These are phyloP conservation scores for Harpagoxenus sublaevis DNA, from an alignment of 2,888 invertebrate species.

Conservation along the genomic window DNA sequence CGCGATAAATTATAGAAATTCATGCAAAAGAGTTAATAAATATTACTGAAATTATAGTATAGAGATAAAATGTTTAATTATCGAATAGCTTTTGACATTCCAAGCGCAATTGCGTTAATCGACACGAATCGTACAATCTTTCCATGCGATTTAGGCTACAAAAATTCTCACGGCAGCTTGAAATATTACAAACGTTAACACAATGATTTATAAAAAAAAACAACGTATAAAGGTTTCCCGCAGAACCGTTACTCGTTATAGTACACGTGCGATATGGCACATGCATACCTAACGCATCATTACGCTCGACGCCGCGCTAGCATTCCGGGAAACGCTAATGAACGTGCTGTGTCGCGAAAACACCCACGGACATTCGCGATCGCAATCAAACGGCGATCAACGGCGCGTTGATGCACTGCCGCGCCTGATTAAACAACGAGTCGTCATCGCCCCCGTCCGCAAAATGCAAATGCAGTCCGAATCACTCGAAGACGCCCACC, in stretches of 20 bases:
- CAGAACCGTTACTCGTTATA: constrained; percentile 4
- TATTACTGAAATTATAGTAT: neutral
- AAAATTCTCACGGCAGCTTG: neutral
- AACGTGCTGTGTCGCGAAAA: constrained; percentile 50
- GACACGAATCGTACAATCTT: neutral
- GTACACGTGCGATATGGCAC: neutral
- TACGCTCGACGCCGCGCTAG: constrained; percentile 13
- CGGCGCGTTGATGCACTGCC: constrained; percentile 43
- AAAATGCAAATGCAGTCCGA: constrained; percentile 67
- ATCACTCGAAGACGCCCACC: constrained; percentile 61
- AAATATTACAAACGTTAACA: constrained; percentile 16
- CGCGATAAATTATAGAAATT: neutral
- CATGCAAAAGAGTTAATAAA: neutral
- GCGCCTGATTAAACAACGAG: constrained; percentile 64
- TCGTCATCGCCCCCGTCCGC: constrained; percentile 50
- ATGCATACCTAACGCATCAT: constrained; percentile 11
- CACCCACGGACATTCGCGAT: constrained; percentile 51
- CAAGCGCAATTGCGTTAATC: neutral
- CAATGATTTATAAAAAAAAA: constrained; percentile 11
- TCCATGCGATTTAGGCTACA: neutral
- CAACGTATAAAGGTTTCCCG: constrained; percentile 9
- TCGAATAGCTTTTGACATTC: neutral
- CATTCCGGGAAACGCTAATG: constrained; percentile 56
- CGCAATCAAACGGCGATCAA: constrained; percentile 57
- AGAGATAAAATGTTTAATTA: neutral